Evolutionary conservation across 2,113 vertebrate species (phyloP).

Genomic region (Cyanoderma ruficeps): DNA sequence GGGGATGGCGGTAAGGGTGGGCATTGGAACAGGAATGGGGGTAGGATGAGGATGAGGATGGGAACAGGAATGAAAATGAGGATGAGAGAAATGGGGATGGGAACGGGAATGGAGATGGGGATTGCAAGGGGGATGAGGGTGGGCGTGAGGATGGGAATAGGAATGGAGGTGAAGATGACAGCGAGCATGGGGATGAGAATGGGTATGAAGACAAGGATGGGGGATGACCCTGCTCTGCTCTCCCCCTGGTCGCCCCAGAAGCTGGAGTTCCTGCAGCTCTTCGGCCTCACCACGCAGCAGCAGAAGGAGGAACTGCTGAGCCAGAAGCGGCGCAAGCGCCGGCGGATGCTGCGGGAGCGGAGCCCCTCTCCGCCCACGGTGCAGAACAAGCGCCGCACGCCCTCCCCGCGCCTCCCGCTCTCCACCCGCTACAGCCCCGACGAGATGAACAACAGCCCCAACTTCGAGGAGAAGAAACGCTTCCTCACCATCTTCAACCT

Average conservation of each 20-base stretch:
- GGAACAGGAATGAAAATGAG: not conserved
- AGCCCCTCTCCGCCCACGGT: conserved; percentile 87
- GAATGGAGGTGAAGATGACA: not conserved
- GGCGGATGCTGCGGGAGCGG: conserved; percentile 91
- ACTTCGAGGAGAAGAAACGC: conserved; percentile 94
- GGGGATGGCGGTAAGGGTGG: accelerated
- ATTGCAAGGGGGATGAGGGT: not conserved
- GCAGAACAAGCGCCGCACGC: conserved; percentile 85
- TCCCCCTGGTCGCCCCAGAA: conserved; percentile 78
- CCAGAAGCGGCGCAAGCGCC: conserved; percentile 91
- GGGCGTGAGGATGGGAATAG: not conserved
- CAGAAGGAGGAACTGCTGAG: conserved; percentile 89
- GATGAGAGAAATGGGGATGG: not conserved
- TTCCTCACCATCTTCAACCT: conserved; percentile 97
- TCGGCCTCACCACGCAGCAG: conserved; percentile 89
- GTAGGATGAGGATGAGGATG: too few species aligned
- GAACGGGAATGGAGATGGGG: accelerated
- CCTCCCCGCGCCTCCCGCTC: conserved; percentile 77
- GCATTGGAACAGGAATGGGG: not conserved
- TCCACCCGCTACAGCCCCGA: conserved; percentile 94
- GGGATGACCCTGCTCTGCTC: conserved; percentile 11
- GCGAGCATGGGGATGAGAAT: accelerated
- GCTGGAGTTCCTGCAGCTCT: conserved; percentile 90
- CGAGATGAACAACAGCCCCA: conserved; percentile 93
- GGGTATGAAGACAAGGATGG: not conserved